Percentiles rank a stretch among this genome's conserved stretches.
These are phyloP conservation scores for Lates japonicus DNA, from an alignment of 2,797 vertebrate genomes.

Conservation along the genomic window DNA sequence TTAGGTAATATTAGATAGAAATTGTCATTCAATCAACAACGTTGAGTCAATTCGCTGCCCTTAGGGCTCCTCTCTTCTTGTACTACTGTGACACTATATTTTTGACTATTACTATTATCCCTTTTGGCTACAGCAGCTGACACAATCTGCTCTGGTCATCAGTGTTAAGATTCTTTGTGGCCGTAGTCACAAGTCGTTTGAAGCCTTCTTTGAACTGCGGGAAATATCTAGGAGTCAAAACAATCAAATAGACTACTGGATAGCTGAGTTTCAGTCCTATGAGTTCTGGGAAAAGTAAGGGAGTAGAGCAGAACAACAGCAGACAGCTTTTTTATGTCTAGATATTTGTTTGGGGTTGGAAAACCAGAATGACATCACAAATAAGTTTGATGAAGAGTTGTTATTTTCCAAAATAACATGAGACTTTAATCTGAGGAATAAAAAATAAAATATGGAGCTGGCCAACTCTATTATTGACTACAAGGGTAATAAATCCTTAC, in stretches of 20 bases:
- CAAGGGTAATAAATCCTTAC: background rate
- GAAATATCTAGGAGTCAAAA: background rate
- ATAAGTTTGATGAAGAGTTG: background rate
- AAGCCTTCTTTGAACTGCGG: background rate
- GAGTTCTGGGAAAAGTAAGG: background rate
- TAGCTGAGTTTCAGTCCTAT: background rate
- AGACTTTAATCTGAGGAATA: background rate
- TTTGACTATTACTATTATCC: too few relatives aligned
- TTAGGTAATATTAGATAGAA: too few relatives aligned
- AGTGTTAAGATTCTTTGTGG: background rate
- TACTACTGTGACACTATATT: too few relatives aligned
- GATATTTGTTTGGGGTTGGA: too few relatives aligned
- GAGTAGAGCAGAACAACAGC: background rate
- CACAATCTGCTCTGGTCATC: too few relatives aligned
- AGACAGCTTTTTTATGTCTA: background rate
- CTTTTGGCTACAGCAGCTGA: too few relatives aligned
- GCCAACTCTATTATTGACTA: background rate
- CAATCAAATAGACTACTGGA: background rate
- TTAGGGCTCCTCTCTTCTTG: too few relatives aligned
- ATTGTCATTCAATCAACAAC: too few relatives aligned
- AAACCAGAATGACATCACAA: background rate
- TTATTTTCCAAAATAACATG: background rate
- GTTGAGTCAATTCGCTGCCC: too few relatives aligned
- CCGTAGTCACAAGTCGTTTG: background rate
- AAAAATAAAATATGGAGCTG: background rate